These are phyloP conservation scores for Octodonta nipae DNA, from an alignment of 2,888 invertebrate genomes.

Conservation along the genomic window DNA sequence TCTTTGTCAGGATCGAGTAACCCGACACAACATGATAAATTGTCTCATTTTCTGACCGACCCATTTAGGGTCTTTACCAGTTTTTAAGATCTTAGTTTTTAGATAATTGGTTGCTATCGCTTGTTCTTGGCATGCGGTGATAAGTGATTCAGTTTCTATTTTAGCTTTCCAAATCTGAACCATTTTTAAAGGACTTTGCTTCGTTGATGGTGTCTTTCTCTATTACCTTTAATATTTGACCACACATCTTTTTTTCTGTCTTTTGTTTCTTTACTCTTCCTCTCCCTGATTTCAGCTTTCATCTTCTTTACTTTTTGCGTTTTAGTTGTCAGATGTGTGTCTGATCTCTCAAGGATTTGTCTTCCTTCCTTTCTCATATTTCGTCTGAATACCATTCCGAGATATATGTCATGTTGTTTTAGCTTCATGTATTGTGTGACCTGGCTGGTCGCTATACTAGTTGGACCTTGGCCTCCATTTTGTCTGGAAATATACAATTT, in stretches of 20 bases:
- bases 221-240: background rate
- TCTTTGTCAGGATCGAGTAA: conserved; percentile 1
- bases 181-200: no score
- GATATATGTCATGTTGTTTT: background rate
- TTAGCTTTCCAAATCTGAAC: no score
- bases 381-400: background rate
- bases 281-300: background rate
- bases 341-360: background rate
- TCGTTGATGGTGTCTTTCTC: background rate
- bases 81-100: background rate
- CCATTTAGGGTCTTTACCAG: conserved; percentile 1
- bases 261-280: background rate
- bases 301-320: background rate
- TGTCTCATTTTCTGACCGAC: background rate
- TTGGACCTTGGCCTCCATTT: background rate
- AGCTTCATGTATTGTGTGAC: background rate
- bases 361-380: background rate
- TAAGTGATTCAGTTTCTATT: background rate
- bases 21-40: background rate
- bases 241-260: background rate
- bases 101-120: background rate
- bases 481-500: background rate
- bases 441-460: background rate
- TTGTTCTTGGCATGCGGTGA: conserved; percentile 1
- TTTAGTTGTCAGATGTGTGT: background rate